Evolutionary conservation across 2,888 invertebrate species (phyloP), one percentile per base, ranked within the genome.

Genomic region (Drosophila austrosaltans): DNA sequence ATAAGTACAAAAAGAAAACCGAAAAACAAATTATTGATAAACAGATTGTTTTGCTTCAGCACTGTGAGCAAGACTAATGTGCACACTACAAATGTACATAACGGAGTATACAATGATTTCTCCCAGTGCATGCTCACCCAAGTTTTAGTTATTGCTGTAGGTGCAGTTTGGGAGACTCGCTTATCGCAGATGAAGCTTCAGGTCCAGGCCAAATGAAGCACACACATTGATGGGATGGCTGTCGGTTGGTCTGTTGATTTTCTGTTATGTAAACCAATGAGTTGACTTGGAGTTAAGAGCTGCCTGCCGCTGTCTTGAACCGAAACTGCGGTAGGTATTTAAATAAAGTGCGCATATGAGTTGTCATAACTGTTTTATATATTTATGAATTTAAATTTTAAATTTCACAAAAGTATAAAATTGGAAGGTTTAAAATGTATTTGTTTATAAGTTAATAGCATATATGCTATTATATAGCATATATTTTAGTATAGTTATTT

Each of bases 161-260:
- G 92, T 90, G 91, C 91, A 91, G 91, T 89, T 72, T 59, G 64
- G 20, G 44, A 80, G 82, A 73, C 68, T 77, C 83, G 89, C 87
- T 91, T 91, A 91, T 91, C 91, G 89, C 80, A 86, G 91, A 91
- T 91, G 86, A 80, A 86, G 79, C 80, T 82, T 86, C 82, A 80
- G 68, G 71, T 72, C 68, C 76, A 60, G 69, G 72, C 63, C 75
- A 62, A 73, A 78, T 75, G 78, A 79, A 71, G 71, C 70, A 79
- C 68, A 77, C 70, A 77, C 48, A 48, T 77, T 69, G 84, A 81
- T 81, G 77, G 78, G 78, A 73, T 79, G 74, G 70, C 78, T 76
- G 82, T 76, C 81, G 79, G 75, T 73, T 75, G 63, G 73, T 63
- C 72, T 75, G 75, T 64, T 44, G 39, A 63, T 66, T 57, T 62